Evolutionary conservation across 1,140 invertebrate genomes (phyloP).

Genomic region (Brachionus paranguensis): DNA sequence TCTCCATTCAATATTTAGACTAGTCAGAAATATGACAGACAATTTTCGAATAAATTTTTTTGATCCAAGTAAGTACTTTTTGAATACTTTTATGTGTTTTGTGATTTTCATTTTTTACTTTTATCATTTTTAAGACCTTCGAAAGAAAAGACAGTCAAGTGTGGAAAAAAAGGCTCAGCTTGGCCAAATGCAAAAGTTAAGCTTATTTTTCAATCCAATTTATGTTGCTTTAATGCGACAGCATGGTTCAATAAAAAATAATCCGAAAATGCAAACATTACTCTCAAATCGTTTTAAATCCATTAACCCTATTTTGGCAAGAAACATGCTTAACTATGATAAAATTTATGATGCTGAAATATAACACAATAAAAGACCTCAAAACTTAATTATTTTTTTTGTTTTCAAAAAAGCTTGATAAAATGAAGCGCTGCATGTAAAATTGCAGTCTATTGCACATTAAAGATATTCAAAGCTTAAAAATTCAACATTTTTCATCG

Average conservation of each 20-base stretch:
- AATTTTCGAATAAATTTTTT: neutral
- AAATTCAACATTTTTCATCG: neutral
- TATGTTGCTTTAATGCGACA: neutral
- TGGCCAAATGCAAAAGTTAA: neutral
- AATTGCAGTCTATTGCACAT: neutral
- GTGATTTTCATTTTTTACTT: neutral
- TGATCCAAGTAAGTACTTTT: neutral
- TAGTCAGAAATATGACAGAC: no score
- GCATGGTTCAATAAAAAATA: conserved; percentile 18
- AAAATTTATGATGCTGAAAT: neutral
- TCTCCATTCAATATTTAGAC: no score
- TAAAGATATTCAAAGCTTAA: neutral
- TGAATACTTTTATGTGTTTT: no score
- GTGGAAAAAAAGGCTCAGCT: neutral
- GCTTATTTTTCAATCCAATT: conserved; percentile 15
- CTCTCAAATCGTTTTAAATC: neutral
- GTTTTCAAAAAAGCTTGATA: neutral
- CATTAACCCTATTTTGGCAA: neutral
- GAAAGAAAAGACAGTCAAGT: neutral
- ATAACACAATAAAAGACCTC: neutral
- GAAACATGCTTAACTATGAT: neutral
- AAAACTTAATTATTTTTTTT: neutral
- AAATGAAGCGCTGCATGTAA: neutral
- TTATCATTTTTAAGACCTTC: neutral
- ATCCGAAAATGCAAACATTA: neutral